These are phyloP conservation scores for Coenonympha glycerion DNA, from an alignment of 2,888 invertebrate genomes.

Conservation along the genomic window DNA sequence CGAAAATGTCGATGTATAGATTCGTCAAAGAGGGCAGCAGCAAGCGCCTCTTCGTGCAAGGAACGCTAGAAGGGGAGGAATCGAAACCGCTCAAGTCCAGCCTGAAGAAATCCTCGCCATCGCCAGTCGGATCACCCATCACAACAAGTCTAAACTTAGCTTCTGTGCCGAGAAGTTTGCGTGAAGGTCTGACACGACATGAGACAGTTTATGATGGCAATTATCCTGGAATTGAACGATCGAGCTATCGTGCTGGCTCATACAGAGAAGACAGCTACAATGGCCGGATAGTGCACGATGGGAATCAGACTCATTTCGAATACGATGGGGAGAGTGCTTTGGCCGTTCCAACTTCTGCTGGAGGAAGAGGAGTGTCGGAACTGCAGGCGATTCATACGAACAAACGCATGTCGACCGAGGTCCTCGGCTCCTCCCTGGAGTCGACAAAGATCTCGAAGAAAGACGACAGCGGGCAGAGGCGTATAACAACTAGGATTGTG, in stretches of 20 bases:
- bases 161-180: slow-evolving; percentile 72
- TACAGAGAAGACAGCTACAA: slow-evolving; percentile 65
- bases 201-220: slow-evolving; percentile 70
- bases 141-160: slow-evolving; percentile 78
- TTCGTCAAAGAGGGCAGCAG: slow-evolving; percentile 82
- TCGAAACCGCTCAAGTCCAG: slow-evolving; percentile 71
- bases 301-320: slow-evolving; percentile 71
- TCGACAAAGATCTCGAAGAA: slow-evolving; percentile 88
- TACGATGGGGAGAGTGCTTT: slow-evolving; percentile 64
- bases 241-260: slow-evolving; percentile 61
- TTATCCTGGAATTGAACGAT: slow-evolving; percentile 65
- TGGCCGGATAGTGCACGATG: slow-evolving; percentile 66
- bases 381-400: slow-evolving; percentile 88
- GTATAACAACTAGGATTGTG: slow-evolving; percentile 90
- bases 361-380: slow-evolving; percentile 68
- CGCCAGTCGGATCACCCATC: slow-evolving; percentile 77
- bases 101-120: slow-evolving; percentile 65
- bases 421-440: slow-evolving; percentile 88
- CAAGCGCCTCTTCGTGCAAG: slow-evolving; percentile 85
- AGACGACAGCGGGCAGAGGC: slow-evolving; percentile 84
- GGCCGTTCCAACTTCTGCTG: slow-evolving; percentile 63
- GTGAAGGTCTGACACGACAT: slow-evolving; percentile 70
- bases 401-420: slow-evolving; percentile 88
- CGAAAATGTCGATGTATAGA: slow-evolving; percentile 83
- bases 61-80: slow-evolving; percentile 79